These are phyloP conservation scores for Eupithecia pulchellata DNA, from an alignment of 2,888 invertebrate genomes.

Conservation along the genomic window DNA sequence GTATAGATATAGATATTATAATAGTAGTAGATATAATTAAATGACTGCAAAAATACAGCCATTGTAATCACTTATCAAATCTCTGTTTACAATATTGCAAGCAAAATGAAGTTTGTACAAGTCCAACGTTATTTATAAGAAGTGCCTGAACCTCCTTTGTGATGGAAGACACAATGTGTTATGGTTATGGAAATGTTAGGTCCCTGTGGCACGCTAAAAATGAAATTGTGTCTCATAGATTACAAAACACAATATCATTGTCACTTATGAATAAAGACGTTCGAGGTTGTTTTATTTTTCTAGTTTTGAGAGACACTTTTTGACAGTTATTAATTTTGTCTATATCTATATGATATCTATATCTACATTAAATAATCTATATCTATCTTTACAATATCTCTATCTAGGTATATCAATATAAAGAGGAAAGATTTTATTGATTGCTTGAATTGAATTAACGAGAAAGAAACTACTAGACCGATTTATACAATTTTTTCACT, in stretches of 20 bases:
- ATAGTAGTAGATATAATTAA: too few species aligned
- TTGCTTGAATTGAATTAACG: too few species aligned
- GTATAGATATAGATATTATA: too few species aligned
- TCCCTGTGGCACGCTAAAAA: constrained; percentile 36
- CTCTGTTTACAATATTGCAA: background rate
- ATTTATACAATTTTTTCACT: too few species aligned
- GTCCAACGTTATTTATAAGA: constrained; percentile 14
- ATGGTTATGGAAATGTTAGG: constrained; percentile 41
- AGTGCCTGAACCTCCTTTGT: constrained; percentile 31
- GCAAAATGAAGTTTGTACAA: constrained; percentile 26
- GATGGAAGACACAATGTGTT: constrained; percentile 41
- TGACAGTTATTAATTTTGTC: too few species aligned
- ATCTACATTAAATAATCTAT: too few species aligned
- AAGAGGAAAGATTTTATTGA: too few species aligned
- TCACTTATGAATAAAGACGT: constrained; percentile 14
- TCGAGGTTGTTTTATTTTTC: constrained; percentile 12
- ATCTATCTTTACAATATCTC: too few species aligned
- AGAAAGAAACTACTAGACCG: too few species aligned
- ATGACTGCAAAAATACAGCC: background rate
- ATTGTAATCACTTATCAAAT: background rate
- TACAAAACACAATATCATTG: constrained; percentile 25
- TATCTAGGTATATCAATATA: too few species aligned
- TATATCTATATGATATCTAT: too few species aligned
- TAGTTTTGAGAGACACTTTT: background rate
- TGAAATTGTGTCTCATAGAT: constrained; percentile 36